Evolutionary conservation across 2,113 vertebrate species (phyloP).

Genomic region (Limanda limanda): DNA sequence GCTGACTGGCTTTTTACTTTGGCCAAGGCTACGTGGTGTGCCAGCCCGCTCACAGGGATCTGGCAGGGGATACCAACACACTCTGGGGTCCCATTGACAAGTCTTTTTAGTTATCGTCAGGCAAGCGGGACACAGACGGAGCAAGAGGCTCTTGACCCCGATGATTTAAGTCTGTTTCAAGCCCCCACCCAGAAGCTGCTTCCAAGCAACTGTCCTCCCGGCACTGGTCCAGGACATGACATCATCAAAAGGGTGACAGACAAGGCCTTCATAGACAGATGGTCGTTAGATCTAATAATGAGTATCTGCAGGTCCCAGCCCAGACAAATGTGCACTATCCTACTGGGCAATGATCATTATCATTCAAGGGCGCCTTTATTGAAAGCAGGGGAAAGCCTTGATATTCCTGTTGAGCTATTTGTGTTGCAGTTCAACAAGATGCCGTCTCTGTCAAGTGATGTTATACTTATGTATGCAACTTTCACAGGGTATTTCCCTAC

Average conservation of each 20-base stretch:
- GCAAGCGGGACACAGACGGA: conserved; percentile 44
- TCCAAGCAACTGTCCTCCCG: conserved; percentile 50
- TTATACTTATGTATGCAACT: neutral
- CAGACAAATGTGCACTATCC: conserved; percentile 55
- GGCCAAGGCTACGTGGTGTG: conserved; percentile 49
- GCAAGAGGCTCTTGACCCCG: conserved; percentile 65
- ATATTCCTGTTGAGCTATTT: conserved; percentile 5
- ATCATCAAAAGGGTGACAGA: conserved; percentile 63
- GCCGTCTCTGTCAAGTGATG: conserved; percentile 15
- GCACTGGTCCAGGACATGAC: conserved; percentile 47
- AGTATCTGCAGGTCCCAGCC: conserved; percentile 66
- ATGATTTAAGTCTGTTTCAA: conserved; percentile 36
- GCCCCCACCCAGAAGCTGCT: conserved; percentile 22
- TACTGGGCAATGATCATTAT: conserved; percentile 58
- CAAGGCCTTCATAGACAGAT: conserved; percentile 76
- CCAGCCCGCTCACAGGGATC: conserved; percentile 61
- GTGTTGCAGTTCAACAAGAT: conserved; percentile 1
- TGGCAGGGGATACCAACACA: conserved; percentile 66
- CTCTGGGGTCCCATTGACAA: conserved; percentile 65
- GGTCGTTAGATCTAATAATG: conserved; percentile 79
- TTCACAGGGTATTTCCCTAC: no score
- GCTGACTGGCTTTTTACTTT: conserved; percentile 46
- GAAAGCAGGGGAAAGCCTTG: conserved; percentile 39
- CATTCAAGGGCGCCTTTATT: conserved; percentile 65
- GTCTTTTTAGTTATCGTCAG: conserved; percentile 63